Percentiles rank a stretch among this genome's conserved stretches.
Evolutionary conservation across 2,888 invertebrate species (phyloP).

Genomic region (Heteromurus nitidus): DNA sequence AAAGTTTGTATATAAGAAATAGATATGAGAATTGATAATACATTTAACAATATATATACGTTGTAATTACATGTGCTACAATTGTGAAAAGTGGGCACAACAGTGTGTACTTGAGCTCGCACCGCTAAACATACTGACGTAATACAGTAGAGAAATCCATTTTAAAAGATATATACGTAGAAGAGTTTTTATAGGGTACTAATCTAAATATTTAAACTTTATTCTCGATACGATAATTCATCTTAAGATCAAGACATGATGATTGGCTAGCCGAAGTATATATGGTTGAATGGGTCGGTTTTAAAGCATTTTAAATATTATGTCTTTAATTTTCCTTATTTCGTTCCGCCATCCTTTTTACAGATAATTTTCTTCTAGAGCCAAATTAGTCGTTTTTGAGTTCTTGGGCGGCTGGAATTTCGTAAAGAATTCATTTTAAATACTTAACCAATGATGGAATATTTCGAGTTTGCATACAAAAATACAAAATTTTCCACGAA

Average conservation of each 20-base stretch:
- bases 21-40: not conserved
- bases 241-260: slow-evolving; percentile 6
- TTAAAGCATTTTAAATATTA: slow-evolving; percentile 27
- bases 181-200: not conserved
- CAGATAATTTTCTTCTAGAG: not conserved
- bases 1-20: not conserved
- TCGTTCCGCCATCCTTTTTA: not conserved
- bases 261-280: slow-evolving; percentile 46
- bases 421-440: no score
- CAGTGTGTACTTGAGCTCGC: slow-evolving; percentile 12
- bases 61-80: not conserved
- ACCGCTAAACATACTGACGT: not conserved
- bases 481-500: no score
- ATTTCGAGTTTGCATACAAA: no score
- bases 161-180: no score
- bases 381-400: slow-evolving; percentile 40
- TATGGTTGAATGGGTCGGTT: slow-evolving; percentile 7
- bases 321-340: not conserved
- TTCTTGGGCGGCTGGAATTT: slow-evolving; percentile 30
- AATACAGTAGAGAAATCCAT: no score
- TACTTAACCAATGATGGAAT: no score
- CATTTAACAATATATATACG: not conserved
- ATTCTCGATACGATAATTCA: no score
- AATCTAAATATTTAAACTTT: not conserved
- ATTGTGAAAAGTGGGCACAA: not conserved